These are phyloP conservation scores for Norana najaformis DNA, from an alignment of 2,888 invertebrate species.

Conservation along the genomic window DNA sequence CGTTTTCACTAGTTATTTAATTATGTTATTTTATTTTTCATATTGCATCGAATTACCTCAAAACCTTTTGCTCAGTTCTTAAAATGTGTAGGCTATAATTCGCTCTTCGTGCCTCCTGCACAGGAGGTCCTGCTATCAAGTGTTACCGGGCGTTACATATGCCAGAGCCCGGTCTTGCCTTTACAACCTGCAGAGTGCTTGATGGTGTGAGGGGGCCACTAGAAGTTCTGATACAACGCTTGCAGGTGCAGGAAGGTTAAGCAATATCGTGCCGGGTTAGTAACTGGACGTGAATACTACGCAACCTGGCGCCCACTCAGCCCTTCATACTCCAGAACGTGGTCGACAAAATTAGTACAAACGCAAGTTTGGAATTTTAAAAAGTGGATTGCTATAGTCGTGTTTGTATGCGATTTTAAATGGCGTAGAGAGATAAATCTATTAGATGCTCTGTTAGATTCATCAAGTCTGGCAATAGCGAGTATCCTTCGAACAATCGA, in stretches of 20 bases:
- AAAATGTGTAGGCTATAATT: background rate
- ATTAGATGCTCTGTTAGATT: background rate
- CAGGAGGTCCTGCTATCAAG: background rate
- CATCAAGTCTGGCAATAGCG: background rate
- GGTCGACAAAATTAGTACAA: background rate
- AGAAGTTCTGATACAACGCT: background rate
- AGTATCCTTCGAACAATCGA: constrained; percentile 9
- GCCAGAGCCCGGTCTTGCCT: too few species aligned
- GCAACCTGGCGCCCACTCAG: too few species aligned
- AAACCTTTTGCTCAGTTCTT: background rate
- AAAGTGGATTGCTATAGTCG: background rate
- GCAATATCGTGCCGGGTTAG: too few species aligned
- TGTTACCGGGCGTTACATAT: background rate
- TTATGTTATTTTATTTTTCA: too few species aligned
- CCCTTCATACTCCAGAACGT: too few species aligned
- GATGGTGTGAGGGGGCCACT: background rate
- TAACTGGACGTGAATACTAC: background rate
- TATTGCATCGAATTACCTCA: background rate
- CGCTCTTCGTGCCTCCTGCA: background rate
- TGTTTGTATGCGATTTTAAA: background rate
- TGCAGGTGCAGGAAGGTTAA: background rate
- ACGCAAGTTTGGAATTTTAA: background rate
- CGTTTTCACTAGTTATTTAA: too few species aligned
- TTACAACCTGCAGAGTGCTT: too few species aligned
- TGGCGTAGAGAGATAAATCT: background rate